These are phyloP conservation scores for Drosophila glabriapex DNA, from an alignment of 2,888 invertebrate genomes.

Conservation along the genomic window DNA sequence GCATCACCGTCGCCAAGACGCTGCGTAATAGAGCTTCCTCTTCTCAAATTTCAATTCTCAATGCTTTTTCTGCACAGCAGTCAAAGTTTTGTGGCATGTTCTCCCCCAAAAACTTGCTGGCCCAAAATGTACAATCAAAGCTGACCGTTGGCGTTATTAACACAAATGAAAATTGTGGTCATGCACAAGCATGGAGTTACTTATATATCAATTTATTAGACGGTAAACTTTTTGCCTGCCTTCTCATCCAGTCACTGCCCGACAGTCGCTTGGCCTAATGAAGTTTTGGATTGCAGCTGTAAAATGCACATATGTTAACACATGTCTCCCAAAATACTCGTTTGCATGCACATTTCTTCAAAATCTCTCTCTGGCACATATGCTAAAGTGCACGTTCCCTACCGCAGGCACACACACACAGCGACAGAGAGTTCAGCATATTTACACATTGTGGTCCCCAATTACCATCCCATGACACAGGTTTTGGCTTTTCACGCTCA, in stretches of 20 bases:
- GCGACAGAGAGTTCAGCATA: constrained; percentile 30
- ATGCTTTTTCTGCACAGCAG: constrained; percentile 18
- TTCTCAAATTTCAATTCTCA: not conserved
- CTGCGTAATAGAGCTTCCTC: constrained; percentile 62
- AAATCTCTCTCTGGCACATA: constrained; percentile 28
- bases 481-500: constrained; percentile 47
- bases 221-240: constrained; percentile 45
- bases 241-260: not conserved
- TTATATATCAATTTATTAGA: constrained; percentile 68
- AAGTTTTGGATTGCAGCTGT: constrained; percentile 57
- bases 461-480: constrained; percentile 35
- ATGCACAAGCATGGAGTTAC: constrained; percentile 46
- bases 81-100: constrained; percentile 35
- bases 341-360: constrained; percentile 18
- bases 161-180: constrained; percentile 59
- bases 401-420: not conserved
- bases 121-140: constrained; percentile 74
- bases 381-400: constrained; percentile 17
- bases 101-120: constrained; percentile 35
- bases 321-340: constrained; percentile 1
- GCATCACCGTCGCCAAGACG: constrained; percentile 56
- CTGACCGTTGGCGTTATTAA: constrained; percentile 69
- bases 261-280: constrained; percentile 66
- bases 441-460: constrained; percentile 32
- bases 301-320: constrained; percentile 24